Conservation (phyloP, 2,888 invertebrate species). For the Eilema depressum region DNA sequence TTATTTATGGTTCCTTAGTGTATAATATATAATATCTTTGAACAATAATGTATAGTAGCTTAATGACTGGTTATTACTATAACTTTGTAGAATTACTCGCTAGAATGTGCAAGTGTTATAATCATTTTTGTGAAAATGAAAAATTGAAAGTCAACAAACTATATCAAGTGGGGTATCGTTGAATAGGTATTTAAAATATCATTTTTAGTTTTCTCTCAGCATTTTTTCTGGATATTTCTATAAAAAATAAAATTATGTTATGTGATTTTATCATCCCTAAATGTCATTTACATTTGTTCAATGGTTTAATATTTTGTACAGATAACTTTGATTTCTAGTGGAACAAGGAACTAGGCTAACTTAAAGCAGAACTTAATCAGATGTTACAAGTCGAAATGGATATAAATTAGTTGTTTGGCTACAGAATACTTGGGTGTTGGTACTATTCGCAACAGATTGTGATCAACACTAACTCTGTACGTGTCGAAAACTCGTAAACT, state of each 20-base stretch:
- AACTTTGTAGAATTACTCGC: neutral
- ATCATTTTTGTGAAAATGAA: too few species aligned
- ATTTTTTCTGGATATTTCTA: too few species aligned
- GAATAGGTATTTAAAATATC: too few species aligned
- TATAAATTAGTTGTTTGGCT: neutral
- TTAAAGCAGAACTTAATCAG: neutral
- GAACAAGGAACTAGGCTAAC: neutral
- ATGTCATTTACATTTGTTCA: too few species aligned
- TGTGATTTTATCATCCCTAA: too few species aligned
- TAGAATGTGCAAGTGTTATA: too few species aligned
- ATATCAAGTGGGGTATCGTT: too few species aligned
- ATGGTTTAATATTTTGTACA: neutral
- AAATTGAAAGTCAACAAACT: too few species aligned
- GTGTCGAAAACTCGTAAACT: neutral
- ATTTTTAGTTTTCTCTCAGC: too few species aligned
- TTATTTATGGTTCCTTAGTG: constrained; percentile 35
- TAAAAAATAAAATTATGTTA: too few species aligned
- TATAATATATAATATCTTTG: constrained; percentile 1
- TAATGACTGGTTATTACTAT: neutral
- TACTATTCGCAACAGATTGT: constrained; percentile 13
- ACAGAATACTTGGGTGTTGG: neutral
- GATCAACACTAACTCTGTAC: neutral
- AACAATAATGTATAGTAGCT: neutral
- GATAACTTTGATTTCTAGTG: neutral
- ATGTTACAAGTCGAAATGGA: neutral